A percentile compares a stretch with the other conserved stretches of the same genome.
Conservation (phyloP, 2,888 invertebrate species). For the Oxyteleia sp. region DNA sequence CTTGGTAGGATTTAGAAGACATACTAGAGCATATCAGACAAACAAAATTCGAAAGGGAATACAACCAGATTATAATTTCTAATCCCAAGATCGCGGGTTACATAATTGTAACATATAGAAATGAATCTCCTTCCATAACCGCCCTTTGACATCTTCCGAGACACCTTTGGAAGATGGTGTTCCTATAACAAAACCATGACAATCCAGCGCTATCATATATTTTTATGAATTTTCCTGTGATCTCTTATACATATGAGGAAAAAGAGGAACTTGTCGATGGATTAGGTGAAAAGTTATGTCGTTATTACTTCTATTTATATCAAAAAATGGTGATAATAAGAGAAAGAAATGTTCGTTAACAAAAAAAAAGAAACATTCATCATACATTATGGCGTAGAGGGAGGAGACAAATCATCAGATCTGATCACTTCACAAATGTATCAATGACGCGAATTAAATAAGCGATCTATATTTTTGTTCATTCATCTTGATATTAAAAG, state of each 20-base stretch:
- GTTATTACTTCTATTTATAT: constrained; percentile 62
- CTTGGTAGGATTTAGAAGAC: constrained; percentile 18
- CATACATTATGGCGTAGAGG: constrained; percentile 18
- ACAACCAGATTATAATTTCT: constrained; percentile 25
- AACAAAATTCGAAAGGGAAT: constrained; percentile 25
- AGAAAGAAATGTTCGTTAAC: constrained; percentile 35
- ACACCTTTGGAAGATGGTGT: constrained; percentile 54
- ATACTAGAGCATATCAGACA: constrained; percentile 46
- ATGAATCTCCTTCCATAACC: constrained; percentile 51
- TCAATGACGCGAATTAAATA: constrained; percentile 42
- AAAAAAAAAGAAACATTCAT: constrained; percentile 26
- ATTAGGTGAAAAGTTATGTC: constrained; percentile 50
- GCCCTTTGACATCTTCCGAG: constrained; percentile 48
- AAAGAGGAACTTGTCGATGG: constrained; percentile 69
- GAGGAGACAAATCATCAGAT: constrained; percentile 44
- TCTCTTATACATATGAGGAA: constrained; percentile 72
- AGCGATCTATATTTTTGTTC: constrained; percentile 43
- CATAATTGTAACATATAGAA: constrained; percentile 23
- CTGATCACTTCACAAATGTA: constrained; percentile 40
- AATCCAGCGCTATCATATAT: constrained; percentile 62
- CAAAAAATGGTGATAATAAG: constrained; percentile 47
- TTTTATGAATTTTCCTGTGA: constrained; percentile 68
- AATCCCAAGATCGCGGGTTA: constrained; percentile 1
- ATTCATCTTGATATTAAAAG: constrained; percentile 17
- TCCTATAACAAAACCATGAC: constrained; percentile 65